Evolutionary conservation across 2,888 invertebrate genomes (phyloP), one percentile per base, ranked within the genome.

Genomic region (Drosophila percnosoma): DNA sequence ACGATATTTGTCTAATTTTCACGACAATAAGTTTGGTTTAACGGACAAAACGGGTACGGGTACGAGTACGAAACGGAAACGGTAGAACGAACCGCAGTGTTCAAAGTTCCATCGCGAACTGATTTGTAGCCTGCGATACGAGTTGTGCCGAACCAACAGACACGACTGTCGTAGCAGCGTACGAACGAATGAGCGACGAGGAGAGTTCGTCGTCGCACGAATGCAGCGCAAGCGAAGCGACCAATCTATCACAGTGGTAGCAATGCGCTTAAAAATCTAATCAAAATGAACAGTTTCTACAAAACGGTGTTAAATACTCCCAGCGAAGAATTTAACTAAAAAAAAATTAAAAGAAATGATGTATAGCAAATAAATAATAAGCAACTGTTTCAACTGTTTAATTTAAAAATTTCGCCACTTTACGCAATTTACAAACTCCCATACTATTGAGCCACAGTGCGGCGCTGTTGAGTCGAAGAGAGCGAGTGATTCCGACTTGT

Each of bases 91-190:
- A 91, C 92, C 92, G 90, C 88, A 89, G 87, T 89, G 87, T 91
- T 92, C 92, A 92, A 92, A 92, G 91, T 91, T 92, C 91, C 92
- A 92, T 92, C 91, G 92, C 92, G 83, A 86, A 89, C 78, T 84
- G 82, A 88, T 85, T 88, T 73, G 67, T 54, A 76, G 68, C 34
- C 54, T 62, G 42, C 62, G 68, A 65, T 69, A 63, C 69, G 71
- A 75, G 64, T 52, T 64, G 58, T 57, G 72, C 72, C 82, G 82
- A 80, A 42, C 63, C 71, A 61, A 54, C 63, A 63, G 29, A 63
- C 64, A 71, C 79, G 63, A 80, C 57, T 34, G 27, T 48, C 40
- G 10, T 68, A 67, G 52, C 40, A 51, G 21, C 52, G 49, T 31
- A n/a, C 45, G 65, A 72, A 69, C 73, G 75, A 63, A 68, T 69